Evolutionary conservation across 1,140 invertebrate species (phyloP), one percentile per base, ranked within the genome.

Genomic region (Zaprionus tsacasi): DNA sequence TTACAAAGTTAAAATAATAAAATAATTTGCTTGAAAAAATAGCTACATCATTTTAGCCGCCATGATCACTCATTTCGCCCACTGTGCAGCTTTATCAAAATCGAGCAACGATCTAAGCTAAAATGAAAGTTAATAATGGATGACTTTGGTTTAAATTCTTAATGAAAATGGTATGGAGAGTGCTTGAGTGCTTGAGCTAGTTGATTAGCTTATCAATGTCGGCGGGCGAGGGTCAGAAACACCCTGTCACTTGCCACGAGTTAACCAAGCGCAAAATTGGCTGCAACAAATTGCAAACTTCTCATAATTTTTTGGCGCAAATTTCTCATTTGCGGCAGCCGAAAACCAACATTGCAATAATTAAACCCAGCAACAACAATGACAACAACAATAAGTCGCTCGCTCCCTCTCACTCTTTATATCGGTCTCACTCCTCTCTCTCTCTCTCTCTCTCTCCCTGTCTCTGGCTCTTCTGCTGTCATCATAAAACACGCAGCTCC

Each of bases 401-500:
- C 10, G 60, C 74, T 81, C 25, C 58, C 11, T 57, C 33, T 36
- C 33, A 17, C 30, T 7, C 27, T 33, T 21, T 21, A 21, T 57
- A n/a, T n/a, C n/a, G n/a, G n/a, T n/a, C n/a, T n/a, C n/a, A n/a
- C n/a, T n/a, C n/a, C n/a, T n/a, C n/a, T n/a, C n/a, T n/a, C 74
- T 81, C 21, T 38, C 11, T 57, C 33, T 36, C 33, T 17, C 30
- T 7, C 27, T 33, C 55, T 48, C 13, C 15, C 40, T 45, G 7
- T 15, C 40, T 15, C 6, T 56, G 27, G 7, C 6, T 56, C 6
- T 33, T 79, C 61, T 85, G 74, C 74, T 83, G 73, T 86, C 81
- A 85, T 83, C 85, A 83, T 85, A 82, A 79, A 82, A 82, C 81
- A 79, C 76, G 66, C 80, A 69, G 68, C 67, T 63, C 48, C 69